Base-by-base conservation (phyloP, 2,113 vertebrate species). In the Peromyscus californicus region DNA sequence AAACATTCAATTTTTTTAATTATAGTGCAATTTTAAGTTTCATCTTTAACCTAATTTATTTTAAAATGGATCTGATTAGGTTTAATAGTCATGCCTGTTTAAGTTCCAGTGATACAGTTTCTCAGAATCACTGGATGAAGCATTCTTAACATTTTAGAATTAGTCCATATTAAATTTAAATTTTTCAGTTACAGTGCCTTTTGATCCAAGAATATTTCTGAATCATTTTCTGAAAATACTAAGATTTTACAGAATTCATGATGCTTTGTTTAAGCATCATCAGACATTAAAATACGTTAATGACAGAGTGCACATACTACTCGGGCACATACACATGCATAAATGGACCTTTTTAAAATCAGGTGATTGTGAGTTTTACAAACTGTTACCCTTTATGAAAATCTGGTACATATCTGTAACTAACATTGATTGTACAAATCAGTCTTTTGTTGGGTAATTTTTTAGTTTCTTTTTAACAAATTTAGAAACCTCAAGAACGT, bases 141-240 rank as follows among this genome's bases (percentile, higher is more conserved):
- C 26, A 94, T 84, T 86, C 67, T 96, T 97, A 92, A 95, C 31
- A 87, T 88, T 95, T 85, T 97, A 95, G 76, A 96, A 94, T 92
- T 80, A 80, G 85, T 96, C 12, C 59, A 91, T 90, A 91, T 97
- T 97, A 57, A 70, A 92, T 96, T 96, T 94, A 96, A 80, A 91
- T 22, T 76, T 80, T 78, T 91, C 33, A 93, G 24, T 54, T 90
- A 89, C n/a, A 72, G n/a, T 93, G 78, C 80, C 79, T 96, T 96
- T 96, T 95, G 75, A 84, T 91, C 4, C 31, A 90, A 72, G 57
- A 96, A 61, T 98, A 89, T 96, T 97, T 92, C 31, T 92, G 59
- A 96, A 92, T 82, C n/a, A 94, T 84, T 94, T 93, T 98, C 24
- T 72, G 90, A 6, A 90, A 96, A 80, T 96, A 93, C 70, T 90